Conservation (phyloP, 92 coral and sea anemone species). For the Phymanthus crucifer region DNA sequence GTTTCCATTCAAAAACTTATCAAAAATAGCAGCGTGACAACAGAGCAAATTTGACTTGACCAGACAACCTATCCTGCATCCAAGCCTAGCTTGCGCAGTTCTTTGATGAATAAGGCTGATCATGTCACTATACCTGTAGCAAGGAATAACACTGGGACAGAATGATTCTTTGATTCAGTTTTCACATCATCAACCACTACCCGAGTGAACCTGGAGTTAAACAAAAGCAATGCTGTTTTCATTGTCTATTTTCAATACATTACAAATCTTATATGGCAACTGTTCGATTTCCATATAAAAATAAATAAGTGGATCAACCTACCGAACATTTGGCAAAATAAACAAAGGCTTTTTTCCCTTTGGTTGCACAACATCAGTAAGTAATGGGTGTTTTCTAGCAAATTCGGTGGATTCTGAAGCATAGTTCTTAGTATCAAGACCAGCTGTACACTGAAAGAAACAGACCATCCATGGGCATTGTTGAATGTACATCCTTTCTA, state of each 20-base stretch:
- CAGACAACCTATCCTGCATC: no score
- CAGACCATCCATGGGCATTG: neutral
- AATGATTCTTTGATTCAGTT: conserved; percentile 3
- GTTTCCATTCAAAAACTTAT: no score
- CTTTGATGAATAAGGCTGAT: neutral
- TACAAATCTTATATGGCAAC: no score
- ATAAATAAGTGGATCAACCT: neutral
- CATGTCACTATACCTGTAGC: conserved; percentile 41
- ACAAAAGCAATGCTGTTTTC: neutral
- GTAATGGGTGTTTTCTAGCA: conserved; percentile 49
- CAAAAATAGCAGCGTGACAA: no score
- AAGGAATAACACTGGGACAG: conserved; percentile 53
- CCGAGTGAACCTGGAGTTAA: conserved; percentile 45
- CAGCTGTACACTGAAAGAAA: conserved; percentile 40
- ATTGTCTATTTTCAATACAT: no score
- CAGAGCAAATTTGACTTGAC: no score
- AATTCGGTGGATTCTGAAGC: conserved; percentile 7
- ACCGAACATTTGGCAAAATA: conserved; percentile 47
- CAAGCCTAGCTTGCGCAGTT: no score
- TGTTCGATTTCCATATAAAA: no score
- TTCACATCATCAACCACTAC: conserved; percentile 51
- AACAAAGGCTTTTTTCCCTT: conserved; percentile 42
- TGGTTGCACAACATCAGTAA: conserved; percentile 39
- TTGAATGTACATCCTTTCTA: neutral
- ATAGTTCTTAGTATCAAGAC: conserved; percentile 49